Percentiles rank a stretch among this genome's conserved stretches.
Evolutionary conservation across 2,113 vertebrate genomes (phyloP).

Genomic region (Gadus chalcogrammus): DNA sequence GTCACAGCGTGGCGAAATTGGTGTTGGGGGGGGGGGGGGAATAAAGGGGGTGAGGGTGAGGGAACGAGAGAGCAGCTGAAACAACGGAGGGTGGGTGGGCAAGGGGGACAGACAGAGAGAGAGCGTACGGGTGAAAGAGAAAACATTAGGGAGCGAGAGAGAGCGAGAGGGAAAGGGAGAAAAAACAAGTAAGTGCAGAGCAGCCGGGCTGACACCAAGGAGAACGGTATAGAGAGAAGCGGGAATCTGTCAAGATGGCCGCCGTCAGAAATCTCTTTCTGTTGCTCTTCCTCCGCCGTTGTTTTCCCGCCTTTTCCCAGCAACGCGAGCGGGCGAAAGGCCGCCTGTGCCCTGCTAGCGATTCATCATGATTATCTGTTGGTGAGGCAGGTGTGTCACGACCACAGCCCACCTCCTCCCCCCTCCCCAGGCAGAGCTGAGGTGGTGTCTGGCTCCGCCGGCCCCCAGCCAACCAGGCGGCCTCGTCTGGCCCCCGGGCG

Average conservation of each 20-base stretch:
- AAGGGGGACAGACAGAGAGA: no score
- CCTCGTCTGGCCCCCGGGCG: background rate
- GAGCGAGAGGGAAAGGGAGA: background rate
- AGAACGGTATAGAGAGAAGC: background rate
- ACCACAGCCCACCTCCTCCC: background rate
- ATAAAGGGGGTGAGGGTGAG: no score
- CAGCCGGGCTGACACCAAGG: background rate
- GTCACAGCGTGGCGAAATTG: no score
- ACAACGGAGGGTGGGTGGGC: no score
- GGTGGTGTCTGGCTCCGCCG: background rate
- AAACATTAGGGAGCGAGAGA: background rate
- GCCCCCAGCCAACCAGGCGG: background rate
- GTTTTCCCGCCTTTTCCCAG: constrained; percentile 5
- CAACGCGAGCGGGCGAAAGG: constrained; percentile 21
- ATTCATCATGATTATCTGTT: background rate
- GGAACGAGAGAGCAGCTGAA: no score
- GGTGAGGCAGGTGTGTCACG: background rate
- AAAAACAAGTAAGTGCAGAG: background rate
- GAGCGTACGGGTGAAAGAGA: no score
- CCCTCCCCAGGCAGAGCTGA: background rate
- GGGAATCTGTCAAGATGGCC: background rate
- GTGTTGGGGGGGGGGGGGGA: no score
- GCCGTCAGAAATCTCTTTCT: background rate
- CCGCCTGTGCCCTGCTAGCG: background rate
- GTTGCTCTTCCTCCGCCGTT: constrained; percentile 7